Base-by-base conservation (phyloP, 2,888 invertebrate species). In the Amphimallon solstitiale region DNA sequence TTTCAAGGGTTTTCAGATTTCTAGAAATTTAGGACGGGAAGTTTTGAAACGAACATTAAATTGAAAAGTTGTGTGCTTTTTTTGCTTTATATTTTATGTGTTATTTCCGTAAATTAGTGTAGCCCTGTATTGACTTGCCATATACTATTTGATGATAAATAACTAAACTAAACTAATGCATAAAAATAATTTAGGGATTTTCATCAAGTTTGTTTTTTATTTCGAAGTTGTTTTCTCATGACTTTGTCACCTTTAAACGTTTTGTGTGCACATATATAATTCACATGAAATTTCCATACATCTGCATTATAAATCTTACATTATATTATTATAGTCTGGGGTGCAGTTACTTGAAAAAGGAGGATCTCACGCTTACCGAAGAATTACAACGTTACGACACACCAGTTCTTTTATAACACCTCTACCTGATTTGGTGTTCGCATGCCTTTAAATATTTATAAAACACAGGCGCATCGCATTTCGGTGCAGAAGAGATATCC, bases 201-300 rank as follows among this genome's bases (percentile, higher is more conserved):
- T 52, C n/a, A 37, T 10, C 17, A 37, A 19, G 37, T 10, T 37
- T 37, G 37, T 52, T 37, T 19, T 52, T 52, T 17, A 19, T 37
- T 34, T 15, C 52, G 1, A 12, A 37, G 17, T 10, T 10, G 15
- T 37, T 37, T 19, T 52, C 19, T 37, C 19, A 19, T 10, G 35
- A 19, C 2, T 12, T 9, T 17, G 19, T 34, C 48, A 43, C 17
- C 7, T 12, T 48, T 48, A 38, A 5, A 19, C 35, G 5, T 34
- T 17, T 1, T 5, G 5, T 37, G 12, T 17, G 10, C 19, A n/a
- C 19, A 49, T 23, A 35, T 56, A 66, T 68, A 71, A 72, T 67
- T 69, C 66, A 71, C 68, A 70, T 68, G 62, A 67, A 68, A 74
- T 75, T 74, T 72, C 43, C 75, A 74, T 76, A 74, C 71, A 71